A percentile compares a stretch with the other conserved stretches of the same genome.
Conservation (phyloP, 2,113 vertebrate genomes). For the Rutilus rutilus region DNA sequence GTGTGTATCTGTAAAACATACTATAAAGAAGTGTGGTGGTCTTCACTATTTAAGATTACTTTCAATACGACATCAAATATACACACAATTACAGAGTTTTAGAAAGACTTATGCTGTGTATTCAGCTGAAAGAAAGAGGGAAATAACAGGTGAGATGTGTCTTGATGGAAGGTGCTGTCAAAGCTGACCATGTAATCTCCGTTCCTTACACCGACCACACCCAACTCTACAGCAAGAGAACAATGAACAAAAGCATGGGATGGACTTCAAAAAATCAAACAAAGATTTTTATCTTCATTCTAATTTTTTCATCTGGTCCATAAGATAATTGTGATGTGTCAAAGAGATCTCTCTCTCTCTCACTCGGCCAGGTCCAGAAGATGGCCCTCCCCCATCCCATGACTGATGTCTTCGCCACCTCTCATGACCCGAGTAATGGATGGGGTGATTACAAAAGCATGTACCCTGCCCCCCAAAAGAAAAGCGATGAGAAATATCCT, state of each 20-base stretch:
- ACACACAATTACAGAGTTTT: not conserved
- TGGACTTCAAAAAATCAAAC: not conserved
- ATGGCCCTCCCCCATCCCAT: slow-evolving; percentile 18
- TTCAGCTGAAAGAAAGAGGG: not conserved
- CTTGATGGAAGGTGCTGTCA: slow-evolving; percentile 22
- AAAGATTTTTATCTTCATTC: not conserved
- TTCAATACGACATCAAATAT: not conserved
- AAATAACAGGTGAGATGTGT: slow-evolving; percentile 19
- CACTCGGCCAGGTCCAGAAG: not conserved
- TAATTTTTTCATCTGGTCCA: not conserved
- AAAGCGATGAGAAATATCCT: slow-evolving; percentile 32
- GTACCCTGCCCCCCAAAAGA: not conserved
- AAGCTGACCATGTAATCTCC: not conserved
- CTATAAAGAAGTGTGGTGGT: not conserved
- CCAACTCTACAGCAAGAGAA: not conserved
- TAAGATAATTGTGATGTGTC: not conserved
- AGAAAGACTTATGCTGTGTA: not conserved
- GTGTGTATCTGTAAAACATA: not conserved
- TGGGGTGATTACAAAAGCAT: slow-evolving; percentile 53
- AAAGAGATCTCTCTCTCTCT: slow-evolving; percentile 26
- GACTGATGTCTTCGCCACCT: slow-evolving; percentile 49
- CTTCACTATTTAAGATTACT: not conserved
- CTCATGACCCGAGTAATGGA: slow-evolving; percentile 50
- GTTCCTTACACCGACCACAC: not conserved
- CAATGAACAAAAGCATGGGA: not conserved